Evolutionary conservation across 2,113 vertebrate genomes (phyloP), one percentile per base, ranked within the genome.

Genomic region (Tor tambroides): DNA sequence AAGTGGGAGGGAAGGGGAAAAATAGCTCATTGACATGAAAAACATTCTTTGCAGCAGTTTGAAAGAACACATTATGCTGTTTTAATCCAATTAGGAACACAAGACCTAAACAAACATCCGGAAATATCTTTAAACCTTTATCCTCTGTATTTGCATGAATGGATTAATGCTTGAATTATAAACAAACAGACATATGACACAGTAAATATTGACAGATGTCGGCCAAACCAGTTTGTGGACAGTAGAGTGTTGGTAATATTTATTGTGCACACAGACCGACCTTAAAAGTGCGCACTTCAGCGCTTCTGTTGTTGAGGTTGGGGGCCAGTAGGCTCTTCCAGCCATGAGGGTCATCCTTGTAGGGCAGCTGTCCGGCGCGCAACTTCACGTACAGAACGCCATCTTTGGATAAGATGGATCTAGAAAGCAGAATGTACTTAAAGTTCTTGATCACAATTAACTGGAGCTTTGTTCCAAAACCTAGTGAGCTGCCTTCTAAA

Each of bases 281-380:
- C 97, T 99, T 99, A 92, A 99, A 98, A 0, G 96, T 91, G 38
- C 95, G 94, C 4, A 96, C 96, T 89, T 99, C 97, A 0, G 96
- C 95, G 88, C 91, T 96, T 26, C 94, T 93, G 74, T 96, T 97
- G 88, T 96, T 96, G 85, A 98, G 95, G 0, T 95, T 95, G 81
- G 97, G 96, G 4, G 98, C 96, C 84, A 99, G 88, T 26, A 99
- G 93, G 89, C 97, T 99, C 91, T 97, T 98, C 97, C 97, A 99
- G 21, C 98, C 98, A 92, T 96, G 98, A 0, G 98, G 98, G 86
- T 99, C 98, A 6, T 99, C 98, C 90, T 98, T 99, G 92, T 99
- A 99, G 2, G 98, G 98, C 26, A 99, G 96, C 93, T 99, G 98
- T 32, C 98, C 98, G 0, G 98, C 98, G 19, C 98, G 92, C 6